These are phyloP conservation scores for Hyalella azteca DNA, from an alignment of 2,888 invertebrate genomes.

Conservation along the genomic window DNA sequence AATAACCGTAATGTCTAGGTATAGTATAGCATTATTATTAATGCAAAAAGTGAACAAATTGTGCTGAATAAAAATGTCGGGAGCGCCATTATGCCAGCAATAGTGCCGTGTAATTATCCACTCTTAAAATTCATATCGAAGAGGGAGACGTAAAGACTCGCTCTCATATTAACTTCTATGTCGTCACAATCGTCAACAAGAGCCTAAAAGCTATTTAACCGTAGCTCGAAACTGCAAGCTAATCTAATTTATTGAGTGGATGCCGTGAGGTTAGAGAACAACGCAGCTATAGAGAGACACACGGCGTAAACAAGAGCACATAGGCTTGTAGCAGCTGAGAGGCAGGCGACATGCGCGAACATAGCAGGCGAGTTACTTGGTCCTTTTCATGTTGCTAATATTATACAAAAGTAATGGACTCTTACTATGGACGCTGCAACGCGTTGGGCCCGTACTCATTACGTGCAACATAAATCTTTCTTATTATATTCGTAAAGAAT, in stretches of 20 bases:
- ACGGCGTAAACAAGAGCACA: slow-evolving; percentile 9
- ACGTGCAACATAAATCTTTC: background rate
- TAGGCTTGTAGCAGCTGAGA: background rate
- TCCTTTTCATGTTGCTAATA: slow-evolving; percentile 21
- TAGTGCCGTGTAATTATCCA: background rate
- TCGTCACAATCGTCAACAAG: background rate
- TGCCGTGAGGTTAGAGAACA: slow-evolving; percentile 4
- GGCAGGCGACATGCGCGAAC: background rate
- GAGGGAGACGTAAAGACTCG: background rate
- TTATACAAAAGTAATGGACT: slow-evolving; percentile 31
- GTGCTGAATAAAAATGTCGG: slow-evolving; percentile 23
- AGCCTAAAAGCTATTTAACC: slow-evolving; percentile 24
- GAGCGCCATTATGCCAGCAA: slow-evolving; percentile 23
- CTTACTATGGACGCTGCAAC: background rate
- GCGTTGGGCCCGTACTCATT: background rate
- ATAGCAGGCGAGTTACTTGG: background rate
- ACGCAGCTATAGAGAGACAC: background rate
- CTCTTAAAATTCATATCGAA: background rate
- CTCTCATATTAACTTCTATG: background rate
- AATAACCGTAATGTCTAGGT: slow-evolving; percentile 22
- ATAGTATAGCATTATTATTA: slow-evolving; percentile 11
- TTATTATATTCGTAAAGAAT: slow-evolving; percentile 16
- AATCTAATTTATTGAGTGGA: slow-evolving; percentile 14
- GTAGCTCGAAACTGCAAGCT: background rate
- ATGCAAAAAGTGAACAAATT: slow-evolving; percentile 34